These are phyloP conservation scores for Gobio gobio DNA, from an alignment of 2,113 vertebrate species.

Conservation along the genomic window DNA sequence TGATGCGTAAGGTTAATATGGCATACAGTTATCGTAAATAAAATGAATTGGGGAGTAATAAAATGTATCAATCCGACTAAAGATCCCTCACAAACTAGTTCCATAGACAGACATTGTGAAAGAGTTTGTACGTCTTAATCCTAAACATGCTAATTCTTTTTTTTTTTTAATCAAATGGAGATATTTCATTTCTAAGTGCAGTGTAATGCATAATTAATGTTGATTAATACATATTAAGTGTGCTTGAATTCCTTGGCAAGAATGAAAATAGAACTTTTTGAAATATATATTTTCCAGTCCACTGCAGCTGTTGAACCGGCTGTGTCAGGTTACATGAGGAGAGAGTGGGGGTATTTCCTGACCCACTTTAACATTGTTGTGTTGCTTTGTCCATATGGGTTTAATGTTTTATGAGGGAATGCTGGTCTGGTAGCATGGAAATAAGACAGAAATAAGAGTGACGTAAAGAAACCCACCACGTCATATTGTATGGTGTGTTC, in stretches of 20 bases:
- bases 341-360: constrained; percentile 13
- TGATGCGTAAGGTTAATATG: too few relatives aligned
- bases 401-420: constrained; percentile 17
- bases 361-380: constrained; percentile 15
- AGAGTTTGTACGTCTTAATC: not conserved
- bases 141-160: not conserved
- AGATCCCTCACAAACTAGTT: not conserved
- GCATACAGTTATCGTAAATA: too few relatives aligned
- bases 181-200: not conserved
- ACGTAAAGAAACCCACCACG: not conserved
- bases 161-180: not conserved
- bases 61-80: too few relatives aligned
- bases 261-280: not conserved
- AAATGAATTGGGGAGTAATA: too few relatives aligned
- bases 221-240: not conserved
- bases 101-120: not conserved
- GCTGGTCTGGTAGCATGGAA: constrained; percentile 3
- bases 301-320: not conserved
- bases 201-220: not conserved
- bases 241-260: not conserved
- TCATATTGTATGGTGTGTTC: not conserved
- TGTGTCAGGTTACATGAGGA: not conserved
- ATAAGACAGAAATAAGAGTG: not conserved
- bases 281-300: not conserved
- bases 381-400: not conserved